Evolutionary conservation across 1,140 invertebrate genomes (phyloP), one percentile per base, ranked within the genome.

Genomic region (Lethrus apterus): DNA sequence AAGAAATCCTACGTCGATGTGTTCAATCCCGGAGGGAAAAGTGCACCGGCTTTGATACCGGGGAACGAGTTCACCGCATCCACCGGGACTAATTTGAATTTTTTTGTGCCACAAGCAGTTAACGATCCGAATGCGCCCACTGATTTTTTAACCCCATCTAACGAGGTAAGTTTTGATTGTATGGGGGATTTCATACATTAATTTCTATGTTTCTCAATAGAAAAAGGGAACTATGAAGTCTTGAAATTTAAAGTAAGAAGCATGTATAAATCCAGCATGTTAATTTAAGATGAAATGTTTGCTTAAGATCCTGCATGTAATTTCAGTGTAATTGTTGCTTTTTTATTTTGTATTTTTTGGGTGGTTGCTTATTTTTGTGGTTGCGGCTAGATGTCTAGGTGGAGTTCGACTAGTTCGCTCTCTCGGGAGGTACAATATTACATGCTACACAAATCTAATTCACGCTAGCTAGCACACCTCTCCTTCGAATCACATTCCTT

Each of bases 1-100:
- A 79, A 84, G 65, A 81, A 80, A 60, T 82, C 83, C 38, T 93
- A 93, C 66, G 84, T 92, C 40, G 87, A 93, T 68, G 83, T 92
- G 20, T 81, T 91, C 66, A 89, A 87, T 73, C 81, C 83, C 17
- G 71, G 73, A 50, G 76, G 76, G 15, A 69, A 64, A 17, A 73
- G 45, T 62, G 46, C 73, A 70, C 3, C 72, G 71, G 2, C 64
- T 67, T 34, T 70, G 71, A 72, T 50, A 76, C 76, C 65, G 46
- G 51, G n/a, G 67, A 71, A 45, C 62, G 46, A 73, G 70, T 2
- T 72, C 71, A 3, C 64, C 67, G 41, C 69, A 67, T 29, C 68
- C 62, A 9, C 51, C 63, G 46, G 63, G 67, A 63, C 73, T 74
- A 21, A 2, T 18, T 69, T 64, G 58, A 67, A 66, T 47, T 62